Evolutionary conservation across 92 coral and sea anemone genomes (phyloP).

Genomic region (Isaurus tuberculatus): DNA sequence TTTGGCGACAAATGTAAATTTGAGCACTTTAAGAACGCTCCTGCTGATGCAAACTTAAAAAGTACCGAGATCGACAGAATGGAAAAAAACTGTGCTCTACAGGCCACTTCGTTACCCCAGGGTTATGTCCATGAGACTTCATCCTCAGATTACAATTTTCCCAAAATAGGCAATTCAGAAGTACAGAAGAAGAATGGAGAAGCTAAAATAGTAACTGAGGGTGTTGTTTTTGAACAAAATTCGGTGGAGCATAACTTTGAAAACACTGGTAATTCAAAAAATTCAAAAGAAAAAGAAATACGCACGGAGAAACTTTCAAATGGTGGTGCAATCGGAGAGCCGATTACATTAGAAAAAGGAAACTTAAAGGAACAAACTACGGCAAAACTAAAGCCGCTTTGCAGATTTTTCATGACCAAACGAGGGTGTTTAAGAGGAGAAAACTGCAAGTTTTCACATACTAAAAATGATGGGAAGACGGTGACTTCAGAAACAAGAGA

Average conservation of each 20-base stretch:
- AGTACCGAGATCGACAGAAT: background rate
- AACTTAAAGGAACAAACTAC: constrained; percentile 8
- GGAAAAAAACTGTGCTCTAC: background rate
- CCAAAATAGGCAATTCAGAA: background rate
- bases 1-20: constrained; percentile 84
- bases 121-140: background rate
- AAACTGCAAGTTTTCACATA: constrained; percentile 55
- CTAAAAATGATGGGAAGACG: background rate
- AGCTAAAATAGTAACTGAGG: background rate
- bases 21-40: constrained; percentile 36
- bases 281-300: background rate
- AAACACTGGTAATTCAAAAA: too few relatives aligned
- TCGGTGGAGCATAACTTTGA: background rate
- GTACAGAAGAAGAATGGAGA: background rate
- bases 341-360: background rate
- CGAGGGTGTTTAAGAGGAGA: constrained; percentile 51
- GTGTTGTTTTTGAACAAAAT: background rate
- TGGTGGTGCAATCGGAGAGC: constrained; percentile 15
- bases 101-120: background rate
- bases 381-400: constrained; percentile 7
- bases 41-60: background rate
- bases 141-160: background rate
- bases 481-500: background rate
- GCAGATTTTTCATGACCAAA: constrained; percentile 54
- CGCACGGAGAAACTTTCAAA: background rate